Percentiles rank a stretch among this genome's conserved stretches.
phyloP scores from a whole-genome alignment of 2,888 invertebrate genomes.

The Graphium colonna region DNA sequence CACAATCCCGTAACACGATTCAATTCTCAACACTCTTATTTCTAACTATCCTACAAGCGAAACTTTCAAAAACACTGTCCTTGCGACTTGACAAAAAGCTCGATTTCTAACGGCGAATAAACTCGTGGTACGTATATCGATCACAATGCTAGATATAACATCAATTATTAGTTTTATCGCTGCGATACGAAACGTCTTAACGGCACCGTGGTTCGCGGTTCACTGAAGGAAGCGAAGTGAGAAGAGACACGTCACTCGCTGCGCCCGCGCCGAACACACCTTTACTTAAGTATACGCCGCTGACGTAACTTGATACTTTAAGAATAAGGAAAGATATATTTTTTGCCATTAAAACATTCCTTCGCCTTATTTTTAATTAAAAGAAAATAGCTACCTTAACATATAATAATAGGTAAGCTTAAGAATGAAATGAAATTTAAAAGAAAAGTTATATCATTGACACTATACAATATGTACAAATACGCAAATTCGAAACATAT shows the following conservation, averaged over 20 bases:
- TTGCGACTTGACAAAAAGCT: conserved; percentile 34
- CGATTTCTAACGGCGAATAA: conserved; percentile 27
- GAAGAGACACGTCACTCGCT: conserved; percentile 71
- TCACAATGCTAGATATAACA: conserved; percentile 47
- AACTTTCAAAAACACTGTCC: conserved; percentile 63
- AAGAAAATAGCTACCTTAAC: no score
- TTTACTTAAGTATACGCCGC: conserved; percentile 55
- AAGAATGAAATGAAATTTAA: no score
- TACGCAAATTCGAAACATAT: no score
- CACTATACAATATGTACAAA: no score
- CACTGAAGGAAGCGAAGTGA: conserved; percentile 65
- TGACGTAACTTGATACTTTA: conserved; percentile 50
- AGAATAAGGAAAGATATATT: no score
- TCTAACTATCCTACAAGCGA: conserved; percentile 34
- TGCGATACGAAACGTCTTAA: conserved; percentile 46
- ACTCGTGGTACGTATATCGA: conserved; percentile 25
- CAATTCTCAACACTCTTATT: conserved; percentile 47
- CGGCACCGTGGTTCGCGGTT: conserved; percentile 56
- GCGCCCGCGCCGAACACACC: conserved; percentile 73
- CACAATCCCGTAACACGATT: conserved; percentile 62
- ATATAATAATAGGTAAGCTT: no score
- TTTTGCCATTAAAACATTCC: no score
- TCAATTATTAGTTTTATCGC: conserved; percentile 49
- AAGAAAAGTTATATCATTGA: no score
- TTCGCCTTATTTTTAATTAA: no score